phyloP scores from a whole-genome alignment of 2,888 invertebrate genomes.

The Osmoderma eremita region DNA sequence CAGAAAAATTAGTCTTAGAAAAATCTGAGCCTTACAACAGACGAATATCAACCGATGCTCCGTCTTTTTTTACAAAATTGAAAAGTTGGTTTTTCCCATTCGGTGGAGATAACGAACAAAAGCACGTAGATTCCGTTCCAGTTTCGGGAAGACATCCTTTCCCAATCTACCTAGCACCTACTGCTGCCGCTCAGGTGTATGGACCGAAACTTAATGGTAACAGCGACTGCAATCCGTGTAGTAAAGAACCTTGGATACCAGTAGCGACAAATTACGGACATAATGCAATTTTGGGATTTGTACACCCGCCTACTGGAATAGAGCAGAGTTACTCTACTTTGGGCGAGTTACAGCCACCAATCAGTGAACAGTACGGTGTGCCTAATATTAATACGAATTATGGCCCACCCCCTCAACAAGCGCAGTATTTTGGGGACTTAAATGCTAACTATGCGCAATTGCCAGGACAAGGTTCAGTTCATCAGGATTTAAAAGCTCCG shows the following conservation, averaged over 20 bases:
- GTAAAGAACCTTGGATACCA: slow-evolving; percentile 85
- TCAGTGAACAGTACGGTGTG: slow-evolving; percentile 23
- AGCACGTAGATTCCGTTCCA: slow-evolving; percentile 46
- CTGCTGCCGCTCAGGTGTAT: slow-evolving; percentile 26
- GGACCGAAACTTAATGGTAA: slow-evolving; percentile 38
- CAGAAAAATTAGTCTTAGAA: slow-evolving; percentile 58
- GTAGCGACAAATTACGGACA: slow-evolving; percentile 65
- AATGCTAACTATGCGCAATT: slow-evolving; percentile 10
- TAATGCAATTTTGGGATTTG: slow-evolving; percentile 55
- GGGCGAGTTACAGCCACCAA: slow-evolving; percentile 27
- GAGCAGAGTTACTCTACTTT: slow-evolving; percentile 25
- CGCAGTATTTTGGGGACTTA: not conserved
- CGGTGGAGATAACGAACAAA: slow-evolving; percentile 50
- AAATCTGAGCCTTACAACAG: slow-evolving; percentile 53
- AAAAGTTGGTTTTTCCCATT: slow-evolving; percentile 72
- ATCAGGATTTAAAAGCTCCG: slow-evolving; percentile 15
- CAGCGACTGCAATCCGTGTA: slow-evolving; percentile 76
- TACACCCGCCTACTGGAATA: slow-evolving; percentile 51
- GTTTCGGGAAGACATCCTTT: slow-evolving; percentile 46
- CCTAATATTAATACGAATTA: slow-evolving; percentile 43
- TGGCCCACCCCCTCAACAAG: slow-evolving; percentile 42
- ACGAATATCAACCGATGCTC: slow-evolving; percentile 62
- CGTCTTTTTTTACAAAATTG: slow-evolving; percentile 70
- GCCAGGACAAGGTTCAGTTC: not conserved
- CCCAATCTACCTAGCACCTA: slow-evolving; percentile 47